Percentiles rank a stretch among this genome's conserved stretches.
Conservation (phyloP, 2,113 vertebrate species). For the Dasyornis broadbenti region DNA sequence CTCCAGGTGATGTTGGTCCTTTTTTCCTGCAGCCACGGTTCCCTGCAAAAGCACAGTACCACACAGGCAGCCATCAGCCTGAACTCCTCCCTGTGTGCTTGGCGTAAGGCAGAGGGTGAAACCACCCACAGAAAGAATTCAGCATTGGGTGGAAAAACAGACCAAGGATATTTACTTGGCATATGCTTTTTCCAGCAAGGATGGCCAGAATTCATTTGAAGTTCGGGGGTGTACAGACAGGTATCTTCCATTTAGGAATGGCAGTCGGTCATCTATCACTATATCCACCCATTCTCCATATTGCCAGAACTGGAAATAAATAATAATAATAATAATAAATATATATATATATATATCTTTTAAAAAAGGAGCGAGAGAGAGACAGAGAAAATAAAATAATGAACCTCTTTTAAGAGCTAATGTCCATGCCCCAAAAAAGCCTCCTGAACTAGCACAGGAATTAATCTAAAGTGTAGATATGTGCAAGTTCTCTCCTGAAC, state of each 20-base stretch:
- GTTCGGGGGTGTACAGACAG: constrained; percentile 69
- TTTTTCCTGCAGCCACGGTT: neutral
- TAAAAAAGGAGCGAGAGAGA: neutral
- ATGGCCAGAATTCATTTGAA: constrained; percentile 90
- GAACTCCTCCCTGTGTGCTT: neutral
- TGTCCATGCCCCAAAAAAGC: neutral
- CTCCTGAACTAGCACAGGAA: neutral
- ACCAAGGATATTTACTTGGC: constrained; percentile 80
- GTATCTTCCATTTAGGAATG: constrained; percentile 38
- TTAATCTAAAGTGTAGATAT: neutral
- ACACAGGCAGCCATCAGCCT: neutral
- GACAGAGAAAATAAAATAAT: neutral
- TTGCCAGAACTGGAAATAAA: constrained; percentile 74
- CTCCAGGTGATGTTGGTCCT: neutral
- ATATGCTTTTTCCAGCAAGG: constrained; percentile 92
- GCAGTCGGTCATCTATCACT: constrained; percentile 76
- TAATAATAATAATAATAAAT: no score
- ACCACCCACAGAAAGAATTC: neutral
- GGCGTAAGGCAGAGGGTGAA: neutral
- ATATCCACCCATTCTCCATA: constrained; percentile 77
- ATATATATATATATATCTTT: neutral
- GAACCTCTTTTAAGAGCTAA: neutral
- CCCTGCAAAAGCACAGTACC: neutral
- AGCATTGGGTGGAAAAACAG: neutral
- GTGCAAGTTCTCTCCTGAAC: neutral